Base-by-base conservation (phyloP, 2,888 invertebrate species). In the Drosophila stalkeri region DNA sequence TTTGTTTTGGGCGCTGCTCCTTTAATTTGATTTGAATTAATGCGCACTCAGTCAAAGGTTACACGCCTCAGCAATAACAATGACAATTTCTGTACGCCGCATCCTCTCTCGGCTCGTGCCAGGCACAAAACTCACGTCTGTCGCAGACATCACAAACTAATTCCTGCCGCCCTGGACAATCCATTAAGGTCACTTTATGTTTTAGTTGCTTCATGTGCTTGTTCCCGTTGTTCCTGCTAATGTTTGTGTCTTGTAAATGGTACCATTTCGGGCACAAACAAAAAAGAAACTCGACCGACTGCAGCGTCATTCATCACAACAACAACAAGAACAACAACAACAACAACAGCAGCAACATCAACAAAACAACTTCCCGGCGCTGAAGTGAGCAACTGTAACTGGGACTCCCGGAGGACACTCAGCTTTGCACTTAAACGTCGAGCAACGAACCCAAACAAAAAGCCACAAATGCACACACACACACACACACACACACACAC, bases 231-330 rank as follows among this genome's bases (percentile, higher is more conserved):
- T 51, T 51, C 18, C 49, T 71, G 75, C 76, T 85, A 79, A 80
- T 83, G 88, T 73, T 75, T 74, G 72, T 87, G 84, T 87, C 77
- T 77, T 82, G 80, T 88, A 86, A 83, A 77, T 87, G 83, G 77
- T 83, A 67, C 67, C 67, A 61, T 68, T 64, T 64, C 79, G 75
- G 70, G 80, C 81, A 77, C 56, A n/a, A n/a, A 35, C 47, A 47
- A 84, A 79, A 82, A 47, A 84, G 78, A 82, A 82, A 81, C 81
- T 72, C 84, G 66, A 62, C 77, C 81, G 81, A 89, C 75, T 80
- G 89, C 90, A 90, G 75, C 80, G 86, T 89, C 89, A 90, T 89
- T 89, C 90, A 89, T 89, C 89, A 89, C 77, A 83, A 82, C 78
- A 81, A 68, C 54, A 37, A 37, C 37, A 37, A 31, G 1, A 83